Conservation (phyloP, 64 coral and sea anemone genomes). For the Montipora sp. region DNA sequence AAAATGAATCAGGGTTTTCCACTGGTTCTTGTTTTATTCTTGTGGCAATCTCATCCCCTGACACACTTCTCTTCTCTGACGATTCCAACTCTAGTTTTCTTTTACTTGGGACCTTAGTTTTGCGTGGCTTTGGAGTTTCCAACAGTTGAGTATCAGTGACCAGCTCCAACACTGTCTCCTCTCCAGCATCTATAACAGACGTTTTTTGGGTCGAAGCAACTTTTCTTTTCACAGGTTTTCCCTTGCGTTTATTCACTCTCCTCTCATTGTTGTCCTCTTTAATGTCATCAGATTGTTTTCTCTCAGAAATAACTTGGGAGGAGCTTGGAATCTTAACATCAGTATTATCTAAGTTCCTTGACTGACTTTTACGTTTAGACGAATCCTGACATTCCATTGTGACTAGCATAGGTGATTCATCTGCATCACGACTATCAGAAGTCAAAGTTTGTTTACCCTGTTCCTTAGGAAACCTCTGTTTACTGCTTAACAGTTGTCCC, state of each 20-base stretch:
- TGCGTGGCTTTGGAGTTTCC: neutral
- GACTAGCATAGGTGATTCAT: too few relatives aligned
- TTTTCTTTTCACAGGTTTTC: constrained; percentile 42
- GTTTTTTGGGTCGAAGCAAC: neutral
- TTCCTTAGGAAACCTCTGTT: neutral
- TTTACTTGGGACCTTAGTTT: neutral
- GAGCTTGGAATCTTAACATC: neutral
- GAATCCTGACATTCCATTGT: neutral
- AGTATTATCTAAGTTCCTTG: neutral
- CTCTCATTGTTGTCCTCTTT: neutral
- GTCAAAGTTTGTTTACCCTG: neutral
- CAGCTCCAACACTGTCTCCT: neutral
- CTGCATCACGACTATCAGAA: neutral
- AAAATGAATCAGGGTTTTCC: neutral
- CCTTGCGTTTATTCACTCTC: constrained; percentile 6
- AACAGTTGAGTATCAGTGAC: neutral
- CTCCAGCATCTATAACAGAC: neutral
- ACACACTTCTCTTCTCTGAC: neutral
- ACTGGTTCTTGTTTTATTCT: constrained; percentile 20
- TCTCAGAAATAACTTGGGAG: neutral
- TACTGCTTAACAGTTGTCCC: neutral
- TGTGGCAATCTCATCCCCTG: neutral
- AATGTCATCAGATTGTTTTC: neutral
- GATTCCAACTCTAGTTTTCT: neutral
- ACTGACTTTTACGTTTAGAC: neutral